A percentile compares a stretch with the other conserved stretches of the same genome.
Conservation (phyloP, 2,888 invertebrate genomes). For the Catocala fraxini region DNA sequence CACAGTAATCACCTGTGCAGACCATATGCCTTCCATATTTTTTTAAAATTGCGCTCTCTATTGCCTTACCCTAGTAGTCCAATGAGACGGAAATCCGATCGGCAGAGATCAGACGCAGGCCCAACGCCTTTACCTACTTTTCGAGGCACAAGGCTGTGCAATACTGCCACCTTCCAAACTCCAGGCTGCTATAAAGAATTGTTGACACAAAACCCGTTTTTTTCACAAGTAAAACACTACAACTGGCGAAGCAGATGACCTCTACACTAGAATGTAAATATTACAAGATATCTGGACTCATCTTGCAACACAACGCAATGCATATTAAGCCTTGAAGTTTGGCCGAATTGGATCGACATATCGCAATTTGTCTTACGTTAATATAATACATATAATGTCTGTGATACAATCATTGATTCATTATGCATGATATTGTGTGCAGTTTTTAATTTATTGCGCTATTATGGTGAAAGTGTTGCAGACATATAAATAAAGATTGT, state of each 20-base stretch:
- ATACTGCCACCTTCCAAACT: too few species aligned
- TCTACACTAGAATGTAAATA: slow-evolving; percentile 15
- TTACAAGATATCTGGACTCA: slow-evolving; percentile 15
- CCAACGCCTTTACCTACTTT: too few species aligned
- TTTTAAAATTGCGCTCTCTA: too few species aligned
- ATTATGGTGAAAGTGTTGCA: background rate
- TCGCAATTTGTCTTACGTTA: slow-evolving; percentile 22
- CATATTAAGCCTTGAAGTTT: slow-evolving; percentile 15
- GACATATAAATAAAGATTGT: too few species aligned
- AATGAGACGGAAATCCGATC: too few species aligned
- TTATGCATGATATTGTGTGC: slow-evolving; percentile 1
- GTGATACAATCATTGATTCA: background rate
- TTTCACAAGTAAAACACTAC: background rate
- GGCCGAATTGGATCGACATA: slow-evolving; percentile 7
- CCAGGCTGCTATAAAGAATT: background rate
- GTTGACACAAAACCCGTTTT: background rate
- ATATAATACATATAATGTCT: background rate
- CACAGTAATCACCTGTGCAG: too few species aligned
- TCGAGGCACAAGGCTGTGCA: too few species aligned
- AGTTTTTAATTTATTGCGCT: background rate
- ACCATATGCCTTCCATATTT: too few species aligned
- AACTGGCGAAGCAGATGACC: background rate
- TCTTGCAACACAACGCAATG: slow-evolving; percentile 32
- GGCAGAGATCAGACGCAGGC: too few species aligned
- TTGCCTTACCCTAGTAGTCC: too few species aligned